A percentile compares a stretch with the other conserved stretches of the same genome.
These are phyloP conservation scores for Aurelia sp. DNA, from an alignment of 30 jellyfish, hydroid and myxozoan species.

Conservation along the genomic window DNA sequence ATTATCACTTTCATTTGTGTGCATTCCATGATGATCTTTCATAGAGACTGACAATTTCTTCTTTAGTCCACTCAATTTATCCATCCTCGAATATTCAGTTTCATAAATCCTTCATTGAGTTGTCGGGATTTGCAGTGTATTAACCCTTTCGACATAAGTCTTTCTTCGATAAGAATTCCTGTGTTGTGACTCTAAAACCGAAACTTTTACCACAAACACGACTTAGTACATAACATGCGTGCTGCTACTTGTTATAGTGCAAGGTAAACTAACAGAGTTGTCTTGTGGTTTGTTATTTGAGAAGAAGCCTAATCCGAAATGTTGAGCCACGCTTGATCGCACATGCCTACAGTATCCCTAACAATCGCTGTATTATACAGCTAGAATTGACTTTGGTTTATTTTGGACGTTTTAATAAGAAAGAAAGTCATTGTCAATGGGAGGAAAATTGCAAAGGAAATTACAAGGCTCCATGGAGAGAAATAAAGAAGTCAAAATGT, in stretches of 20 bases:
- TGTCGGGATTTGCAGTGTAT: conserved; percentile 34
- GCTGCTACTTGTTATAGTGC: conserved; percentile 12
- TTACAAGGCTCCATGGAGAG: conserved; percentile 49
- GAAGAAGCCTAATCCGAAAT: conserved; percentile 47
- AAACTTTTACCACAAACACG: conserved; percentile 35
- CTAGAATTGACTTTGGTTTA: conserved; percentile 12
- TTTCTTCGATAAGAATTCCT: conserved; percentile 26
- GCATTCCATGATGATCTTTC: conserved; percentile 37
- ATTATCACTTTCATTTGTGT: conserved; percentile 18
- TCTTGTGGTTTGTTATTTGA: conserved; percentile 65
- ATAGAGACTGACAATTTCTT: conserved; percentile 52
- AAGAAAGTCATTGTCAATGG: conserved; percentile 34
- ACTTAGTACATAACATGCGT: conserved; percentile 47
- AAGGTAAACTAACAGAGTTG: conserved; percentile 57
- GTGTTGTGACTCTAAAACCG: conserved; percentile 48
- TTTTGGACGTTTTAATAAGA: conserved; percentile 15
- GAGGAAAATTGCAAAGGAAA: conserved; percentile 50
- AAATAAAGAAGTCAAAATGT: conserved; percentile 17
- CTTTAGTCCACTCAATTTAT: conserved; percentile 44
- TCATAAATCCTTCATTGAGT: conserved; percentile 54
- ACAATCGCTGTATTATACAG: conserved; percentile 12
- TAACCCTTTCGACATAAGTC: conserved; percentile 32
- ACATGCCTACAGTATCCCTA: conserved; percentile 39
- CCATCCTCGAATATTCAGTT: conserved; percentile 55
- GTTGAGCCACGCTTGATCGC: conserved; percentile 51